Evolutionary conservation across 2,113 vertebrate species (phyloP).

Genomic region (Prunella himalayana): DNA sequence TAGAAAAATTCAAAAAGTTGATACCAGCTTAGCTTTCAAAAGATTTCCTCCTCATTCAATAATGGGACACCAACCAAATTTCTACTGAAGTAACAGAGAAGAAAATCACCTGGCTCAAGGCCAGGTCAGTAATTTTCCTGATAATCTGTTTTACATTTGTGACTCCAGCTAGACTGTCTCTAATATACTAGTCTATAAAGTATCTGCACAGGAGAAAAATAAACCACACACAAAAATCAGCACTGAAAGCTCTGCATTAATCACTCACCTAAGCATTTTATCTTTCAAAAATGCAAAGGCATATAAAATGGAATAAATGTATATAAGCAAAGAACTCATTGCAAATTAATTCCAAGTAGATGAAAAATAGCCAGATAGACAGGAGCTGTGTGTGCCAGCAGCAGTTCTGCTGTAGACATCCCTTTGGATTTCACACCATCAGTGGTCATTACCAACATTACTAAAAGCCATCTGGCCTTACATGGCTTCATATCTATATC

Average conservation of each 20-base stretch:
- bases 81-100: neutral
- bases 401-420: neutral
- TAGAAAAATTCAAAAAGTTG: neutral
- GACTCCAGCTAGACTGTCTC: neutral
- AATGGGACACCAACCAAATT: neutral
- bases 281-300: neutral
- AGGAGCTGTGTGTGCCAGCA: neutral
- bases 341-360: neutral
- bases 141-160: slow-evolving; percentile 13
- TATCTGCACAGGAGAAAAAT: neutral
- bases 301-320: neutral
- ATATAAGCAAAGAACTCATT: neutral
- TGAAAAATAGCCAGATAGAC: neutral
- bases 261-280: neutral
- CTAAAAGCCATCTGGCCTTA: neutral
- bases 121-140: slow-evolving; percentile 32
- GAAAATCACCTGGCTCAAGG: slow-evolving; percentile 5
- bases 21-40: neutral
- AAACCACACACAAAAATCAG: neutral
- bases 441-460: neutral
- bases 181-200: neutral
- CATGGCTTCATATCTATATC: neutral
- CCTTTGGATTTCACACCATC: neutral
- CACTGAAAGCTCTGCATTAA: neutral
- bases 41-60: neutral